Percentiles rank a stretch among this genome's conserved stretches.
Conservation (phyloP, 2,888 invertebrate species). For the Muschampia plurimacula region DNA sequence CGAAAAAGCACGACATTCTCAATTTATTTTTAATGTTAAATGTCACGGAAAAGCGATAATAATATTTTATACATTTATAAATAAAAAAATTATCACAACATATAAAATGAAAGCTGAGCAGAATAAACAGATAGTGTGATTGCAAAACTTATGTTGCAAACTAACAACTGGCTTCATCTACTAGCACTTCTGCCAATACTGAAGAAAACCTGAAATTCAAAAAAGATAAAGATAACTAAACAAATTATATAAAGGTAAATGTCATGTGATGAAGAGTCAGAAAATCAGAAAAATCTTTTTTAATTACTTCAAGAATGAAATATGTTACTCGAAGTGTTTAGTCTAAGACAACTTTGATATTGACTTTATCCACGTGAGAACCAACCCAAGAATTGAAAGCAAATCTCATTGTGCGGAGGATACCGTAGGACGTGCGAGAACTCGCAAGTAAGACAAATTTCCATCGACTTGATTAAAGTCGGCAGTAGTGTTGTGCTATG, state of each 20-base stretch:
- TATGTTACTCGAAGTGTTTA: slow-evolving; percentile 3
- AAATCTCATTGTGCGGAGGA: slow-evolving; percentile 76
- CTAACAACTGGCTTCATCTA: not conserved
- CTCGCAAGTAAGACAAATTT: slow-evolving; percentile 74
- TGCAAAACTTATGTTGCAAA: slow-evolving; percentile 3
- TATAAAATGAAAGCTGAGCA: not conserved
- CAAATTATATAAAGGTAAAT: not conserved
- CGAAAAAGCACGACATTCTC: too few relatives aligned
- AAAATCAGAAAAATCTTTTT: not conserved
- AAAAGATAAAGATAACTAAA: too few relatives aligned
- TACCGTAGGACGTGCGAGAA: slow-evolving; percentile 71
- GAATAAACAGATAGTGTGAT: not conserved
- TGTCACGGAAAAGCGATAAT: too few relatives aligned
- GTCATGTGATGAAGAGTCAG: not conserved
- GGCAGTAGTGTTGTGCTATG: slow-evolving; percentile 54
- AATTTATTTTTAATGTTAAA: too few relatives aligned
- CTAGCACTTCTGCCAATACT: not conserved
- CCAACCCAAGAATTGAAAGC: slow-evolving; percentile 60
- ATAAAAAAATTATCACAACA: too few relatives aligned
- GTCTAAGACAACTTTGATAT: slow-evolving; percentile 12
- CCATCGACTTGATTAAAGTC: slow-evolving; percentile 80
- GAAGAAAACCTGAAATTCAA: not conserved
- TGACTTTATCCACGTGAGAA: slow-evolving; percentile 40
- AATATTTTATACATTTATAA: too few relatives aligned
- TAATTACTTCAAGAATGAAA: not conserved